A percentile compares a stretch with the other conserved stretches of the same genome.
Conservation (phyloP, 1,140 invertebrate species). For the Conus ventricosus region DNA sequence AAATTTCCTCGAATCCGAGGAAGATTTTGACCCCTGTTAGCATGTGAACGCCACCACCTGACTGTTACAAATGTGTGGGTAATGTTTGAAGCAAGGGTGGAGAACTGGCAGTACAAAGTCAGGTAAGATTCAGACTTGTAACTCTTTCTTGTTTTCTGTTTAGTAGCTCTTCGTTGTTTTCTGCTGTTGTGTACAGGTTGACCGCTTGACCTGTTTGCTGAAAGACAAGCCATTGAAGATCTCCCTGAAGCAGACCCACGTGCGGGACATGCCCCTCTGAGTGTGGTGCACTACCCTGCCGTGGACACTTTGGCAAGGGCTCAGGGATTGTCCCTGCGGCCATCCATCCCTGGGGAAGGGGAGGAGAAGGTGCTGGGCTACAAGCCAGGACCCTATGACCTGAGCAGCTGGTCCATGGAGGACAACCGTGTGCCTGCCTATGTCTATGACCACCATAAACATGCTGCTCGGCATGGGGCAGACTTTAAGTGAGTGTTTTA, state of each 20-base stretch:
- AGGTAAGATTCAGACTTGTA: too few relatives aligned
- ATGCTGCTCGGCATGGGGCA: slow-evolving; percentile 59
- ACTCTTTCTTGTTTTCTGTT: too few relatives aligned
- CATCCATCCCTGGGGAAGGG: slow-evolving; percentile 55
- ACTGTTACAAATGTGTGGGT: too few relatives aligned
- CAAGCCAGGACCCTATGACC: slow-evolving; percentile 64
- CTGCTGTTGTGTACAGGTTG: slow-evolving; percentile 30
- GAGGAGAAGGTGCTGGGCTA: slow-evolving; percentile 62
- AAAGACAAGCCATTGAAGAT: slow-evolving; percentile 69
- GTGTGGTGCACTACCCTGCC: slow-evolving; percentile 69
- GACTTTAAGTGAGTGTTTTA: slow-evolving; percentile 71
- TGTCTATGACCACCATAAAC: slow-evolving; percentile 69
- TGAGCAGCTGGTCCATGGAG: slow-evolving; percentile 61
- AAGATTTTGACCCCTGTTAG: too few relatives aligned
- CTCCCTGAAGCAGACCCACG: slow-evolving; percentile 43
- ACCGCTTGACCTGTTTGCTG: slow-evolving; percentile 67
- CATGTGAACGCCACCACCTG: too few relatives aligned
- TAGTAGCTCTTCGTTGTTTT: too few relatives aligned
- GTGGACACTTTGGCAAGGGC: slow-evolving; percentile 63
- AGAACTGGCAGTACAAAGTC: too few relatives aligned
- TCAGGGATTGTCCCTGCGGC: slow-evolving; percentile 48
- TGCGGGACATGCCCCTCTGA: slow-evolving; percentile 68
- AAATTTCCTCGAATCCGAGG: too few relatives aligned
- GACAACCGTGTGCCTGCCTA: slow-evolving; percentile 69
- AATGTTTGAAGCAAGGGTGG: too few relatives aligned